These are phyloP conservation scores for Coenobita brevimanus DNA, from an alignment of 1,140 invertebrate genomes.

Conservation along the genomic window DNA sequence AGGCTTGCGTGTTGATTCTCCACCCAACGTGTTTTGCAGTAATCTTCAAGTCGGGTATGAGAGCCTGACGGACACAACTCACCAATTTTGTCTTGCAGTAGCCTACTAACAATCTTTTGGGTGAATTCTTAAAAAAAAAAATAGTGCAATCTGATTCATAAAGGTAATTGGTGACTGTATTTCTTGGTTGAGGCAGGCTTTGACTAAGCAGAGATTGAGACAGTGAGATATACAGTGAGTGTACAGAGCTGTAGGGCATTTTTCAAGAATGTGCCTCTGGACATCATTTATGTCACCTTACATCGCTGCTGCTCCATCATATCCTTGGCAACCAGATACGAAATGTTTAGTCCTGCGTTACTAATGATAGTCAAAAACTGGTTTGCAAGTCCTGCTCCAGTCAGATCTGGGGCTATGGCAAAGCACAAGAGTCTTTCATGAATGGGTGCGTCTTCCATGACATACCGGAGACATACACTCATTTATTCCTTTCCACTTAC, in stretches of 20 bases:
- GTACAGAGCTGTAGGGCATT: neutral
- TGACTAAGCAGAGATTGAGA: constrained; percentile 15
- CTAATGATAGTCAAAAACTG: constrained; percentile 8
- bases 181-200: neutral
- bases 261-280: neutral
- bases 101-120: constrained; percentile 11
- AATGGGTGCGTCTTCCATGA: neutral
- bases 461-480: neutral
- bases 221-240: constrained; percentile 9
- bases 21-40: neutral
- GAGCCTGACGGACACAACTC: neutral
- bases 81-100: neutral
- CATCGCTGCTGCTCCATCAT: constrained; percentile 15
- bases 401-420: constrained; percentile 3
- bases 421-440: constrained; percentile 15
- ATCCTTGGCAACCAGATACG: constrained; percentile 3
- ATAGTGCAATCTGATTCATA: neutral
- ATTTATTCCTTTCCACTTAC: neutral
- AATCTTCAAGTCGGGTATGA: neutral
- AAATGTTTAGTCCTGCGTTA: constrained; percentile 10
- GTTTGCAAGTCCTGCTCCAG: constrained; percentile 2
- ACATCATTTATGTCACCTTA: constrained; percentile 9
- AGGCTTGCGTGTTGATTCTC: constrained; percentile 10
- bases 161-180: neutral
- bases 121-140: neutral